These are phyloP conservation scores for Notodonta ziczac DNA, from an alignment of 2,888 invertebrate species.

Conservation along the genomic window DNA sequence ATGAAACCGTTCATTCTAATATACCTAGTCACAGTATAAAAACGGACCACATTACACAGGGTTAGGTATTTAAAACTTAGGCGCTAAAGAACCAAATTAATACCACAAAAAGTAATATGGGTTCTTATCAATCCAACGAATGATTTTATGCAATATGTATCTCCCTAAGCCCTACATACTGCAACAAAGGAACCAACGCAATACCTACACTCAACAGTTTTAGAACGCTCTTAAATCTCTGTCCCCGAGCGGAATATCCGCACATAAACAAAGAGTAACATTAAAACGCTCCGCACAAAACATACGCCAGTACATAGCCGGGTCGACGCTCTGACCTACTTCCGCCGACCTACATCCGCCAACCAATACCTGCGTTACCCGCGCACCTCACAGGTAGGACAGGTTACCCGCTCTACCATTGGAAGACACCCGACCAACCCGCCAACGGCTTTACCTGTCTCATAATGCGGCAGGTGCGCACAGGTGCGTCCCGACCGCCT, in stretches of 20 bases:
- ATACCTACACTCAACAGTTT: neutral
- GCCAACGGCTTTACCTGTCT: slow-evolving; percentile 52
- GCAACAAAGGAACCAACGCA: neutral
- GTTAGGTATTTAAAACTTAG: too few species aligned
- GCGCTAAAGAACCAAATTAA: too few species aligned
- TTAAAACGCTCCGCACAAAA: slow-evolving; percentile 15
- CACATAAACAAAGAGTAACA: slow-evolving; percentile 1
- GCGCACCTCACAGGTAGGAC: slow-evolving; percentile 64
- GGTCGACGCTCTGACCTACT: slow-evolving; percentile 48
- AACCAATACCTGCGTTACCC: slow-evolving; percentile 61
- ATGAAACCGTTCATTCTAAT: too few species aligned
- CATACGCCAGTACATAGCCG: slow-evolving; percentile 31
- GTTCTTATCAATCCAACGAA: too few species aligned
- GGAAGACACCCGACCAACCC: slow-evolving; percentile 61
- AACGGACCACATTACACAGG: too few species aligned
- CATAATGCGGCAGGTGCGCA: slow-evolving; percentile 60
- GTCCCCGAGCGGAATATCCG: slow-evolving; percentile 2
- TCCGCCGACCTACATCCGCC: slow-evolving; percentile 41
- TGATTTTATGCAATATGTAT: too few species aligned
- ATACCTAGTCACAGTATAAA: too few species aligned
- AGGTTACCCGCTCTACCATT: slow-evolving; percentile 44
- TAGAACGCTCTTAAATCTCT: slow-evolving; percentile 5
- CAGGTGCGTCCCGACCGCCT: slow-evolving; percentile 61
- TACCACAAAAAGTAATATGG: too few species aligned
- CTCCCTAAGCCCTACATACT: neutral